Conservation (phyloP, 2,888 invertebrate species). For the Meandrusa payeni region DNA sequence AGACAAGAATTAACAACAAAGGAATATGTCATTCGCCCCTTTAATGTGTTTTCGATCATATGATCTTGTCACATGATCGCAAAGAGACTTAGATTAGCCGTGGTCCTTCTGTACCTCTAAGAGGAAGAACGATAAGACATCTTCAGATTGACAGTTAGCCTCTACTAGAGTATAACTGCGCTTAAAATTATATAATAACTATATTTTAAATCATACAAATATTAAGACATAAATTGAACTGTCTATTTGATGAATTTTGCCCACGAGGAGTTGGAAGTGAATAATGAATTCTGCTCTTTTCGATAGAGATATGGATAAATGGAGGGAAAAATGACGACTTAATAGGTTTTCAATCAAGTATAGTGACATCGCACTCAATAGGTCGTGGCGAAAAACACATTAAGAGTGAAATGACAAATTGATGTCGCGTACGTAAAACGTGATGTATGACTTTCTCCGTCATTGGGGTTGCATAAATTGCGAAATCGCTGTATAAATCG, state of each 20-base stretch:
- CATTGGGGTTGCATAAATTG: slow-evolving; percentile 6
- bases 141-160: too few species aligned
- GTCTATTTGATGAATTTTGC: not conserved
- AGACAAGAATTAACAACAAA: too few species aligned
- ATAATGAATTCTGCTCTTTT: slow-evolving; percentile 8
- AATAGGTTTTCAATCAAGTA: slow-evolving; percentile 13
- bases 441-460: slow-evolving; percentile 1
- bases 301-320: not conserved
- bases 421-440: slow-evolving; percentile 2
- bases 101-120: too few species aligned
- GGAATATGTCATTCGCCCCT: too few species aligned
- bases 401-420: slow-evolving; percentile 6
- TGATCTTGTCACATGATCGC: too few species aligned
- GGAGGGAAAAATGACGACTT: slow-evolving; percentile 1
- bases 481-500: too few species aligned
- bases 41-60: too few species aligned
- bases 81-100: too few species aligned
- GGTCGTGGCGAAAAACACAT: not conserved
- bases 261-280: not conserved
- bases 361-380: slow-evolving; percentile 7
- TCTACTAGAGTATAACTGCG: too few species aligned
- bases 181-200: too few species aligned
- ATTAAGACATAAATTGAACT: not conserved
- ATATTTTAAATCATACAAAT: too few species aligned
- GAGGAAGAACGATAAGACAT: too few species aligned